Evolutionary conservation across 2,888 invertebrate genomes (phyloP), one percentile per base, ranked within the genome.

Genomic region (Asteroscopus sphinx): DNA sequence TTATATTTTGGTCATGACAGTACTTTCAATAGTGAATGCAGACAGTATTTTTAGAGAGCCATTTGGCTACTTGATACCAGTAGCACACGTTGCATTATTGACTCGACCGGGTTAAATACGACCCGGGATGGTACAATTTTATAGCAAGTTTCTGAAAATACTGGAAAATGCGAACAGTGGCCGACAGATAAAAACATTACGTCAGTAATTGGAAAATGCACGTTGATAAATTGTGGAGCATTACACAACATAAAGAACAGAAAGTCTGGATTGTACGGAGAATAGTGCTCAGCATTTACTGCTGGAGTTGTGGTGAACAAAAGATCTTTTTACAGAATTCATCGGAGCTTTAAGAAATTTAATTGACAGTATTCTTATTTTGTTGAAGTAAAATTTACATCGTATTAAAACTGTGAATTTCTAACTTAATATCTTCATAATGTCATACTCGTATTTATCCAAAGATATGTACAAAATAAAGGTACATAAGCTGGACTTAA

Each of bases 61-160:
- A 79, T 82, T 86, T 83, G 81, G 83, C 83, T 79, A 80, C 78
- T 77, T 70, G 79, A 82, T 78, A 74, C 82, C 84, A 79, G 85
- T 73, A 85, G 85, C 81, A 57, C 53, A 59, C 54, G 65, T 58
- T 79, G 65, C 81, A 79, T 79, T 85, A 83, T 83, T 76, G 80
- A 80, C 76, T 75, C 71, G 70, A 69, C 76, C 79, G 61, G 60
- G 53, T 74, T 80, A 66, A 71, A 48, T 55, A 44, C 72, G 66
- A 68, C 53, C 63, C 33, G 42, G 30, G 45, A 32, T 21, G 16
- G 52, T 42, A 54, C 48, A 47, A 41, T 54, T 71, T 74, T 56
- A 68, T 55, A 68, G 56, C 58, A 12, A 41, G 46, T 47, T 51
- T 57, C 52, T 51, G 48, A 58, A 47, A 62, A 57, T 42, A 39